Evolutionary conservation across 2,797 vertebrate genomes (phyloP), one percentile per base, ranked within the genome.

Genomic region (Cuculus canorus): DNA sequence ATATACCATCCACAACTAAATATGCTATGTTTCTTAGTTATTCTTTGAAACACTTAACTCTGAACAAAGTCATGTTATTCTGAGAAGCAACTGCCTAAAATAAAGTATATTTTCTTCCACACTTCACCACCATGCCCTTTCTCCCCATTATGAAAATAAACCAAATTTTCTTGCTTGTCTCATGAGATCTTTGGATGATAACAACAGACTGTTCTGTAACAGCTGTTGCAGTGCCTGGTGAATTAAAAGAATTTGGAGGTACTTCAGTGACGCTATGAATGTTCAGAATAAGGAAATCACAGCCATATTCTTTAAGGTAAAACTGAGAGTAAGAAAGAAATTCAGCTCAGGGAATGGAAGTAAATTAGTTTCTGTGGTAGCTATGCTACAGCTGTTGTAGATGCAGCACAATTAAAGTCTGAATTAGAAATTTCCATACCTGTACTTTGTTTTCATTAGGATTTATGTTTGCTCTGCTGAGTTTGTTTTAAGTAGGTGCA

Each of bases 361-460:
- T 35, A 79, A 92, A 82, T 63, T 70, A 82, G 19, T 59, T 93
- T 91, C 30, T 73, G 6, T 84, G n/a, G 22, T 63, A 86, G 39
- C 22, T 16, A 2, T 24, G 52, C 45, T 75, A 80, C 32, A 92
- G 56, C 28, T 93, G 47, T 59, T 76, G 37, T 41, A 84, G 48
- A 84, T 52, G 15, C 10, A 73, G 23, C 7, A 63, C 14, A 76
- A 57, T 86, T 92, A 35, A 86, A 88, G 11, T 60, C 30, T 85
- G 59, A 92, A 86, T 88, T 76, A 47, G 30, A 92, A 63, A 70
- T 87, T 90, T 86, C n/a, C 30, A 8, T 63, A 54, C 7, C 82
- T 71, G 24, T 32, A 45, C 43, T 86, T 90, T 76, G 66, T 76
- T 96, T 88, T 86, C 63, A 63, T 79, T 88, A 86, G n/a, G 52